These are phyloP conservation scores for Thaleichthys pacificus DNA, from an alignment of 2,797 vertebrate genomes.

Conservation along the genomic window DNA sequence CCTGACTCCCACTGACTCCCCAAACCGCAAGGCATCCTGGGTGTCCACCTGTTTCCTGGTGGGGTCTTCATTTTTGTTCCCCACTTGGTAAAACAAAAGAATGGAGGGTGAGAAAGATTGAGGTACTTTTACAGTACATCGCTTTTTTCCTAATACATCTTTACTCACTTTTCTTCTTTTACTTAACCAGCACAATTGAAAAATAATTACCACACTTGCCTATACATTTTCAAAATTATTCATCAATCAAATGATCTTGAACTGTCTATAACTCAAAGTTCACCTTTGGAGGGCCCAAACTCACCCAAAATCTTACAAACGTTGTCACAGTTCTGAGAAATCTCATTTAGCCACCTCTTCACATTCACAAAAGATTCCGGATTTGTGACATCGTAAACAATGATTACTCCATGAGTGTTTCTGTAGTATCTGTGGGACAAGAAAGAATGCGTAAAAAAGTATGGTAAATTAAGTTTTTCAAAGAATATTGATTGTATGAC, in stretches of 20 bases:
- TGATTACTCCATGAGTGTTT: slow-evolving; percentile 86
- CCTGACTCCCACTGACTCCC: slow-evolving; percentile 78
- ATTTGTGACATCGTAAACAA: slow-evolving; percentile 85
- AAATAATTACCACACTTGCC: not conserved
- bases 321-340: slow-evolving; percentile 84
- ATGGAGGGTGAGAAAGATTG: not conserved
- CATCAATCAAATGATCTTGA: not conserved
- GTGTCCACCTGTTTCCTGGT: slow-evolving; percentile 76
- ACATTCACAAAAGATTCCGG: slow-evolving; percentile 85
- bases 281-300: slow-evolving; percentile 23
- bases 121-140: not conserved
- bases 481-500: no score
- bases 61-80: slow-evolving; percentile 84
- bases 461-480: no score
- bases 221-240: not conserved
- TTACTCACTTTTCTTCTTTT: not conserved
- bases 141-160: not conserved
- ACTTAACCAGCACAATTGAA: not conserved
- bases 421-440: slow-evolving; percentile 78
- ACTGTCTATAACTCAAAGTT: not conserved
- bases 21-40: slow-evolving; percentile 77
- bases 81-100: slow-evolving; percentile 69
- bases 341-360: slow-evolving; percentile 84
- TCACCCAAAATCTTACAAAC: slow-evolving; percentile 85
- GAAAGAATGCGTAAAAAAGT: no score